Conservation (phyloP, 2,888 invertebrate genomes). For the Acronicta aceris region DNA sequence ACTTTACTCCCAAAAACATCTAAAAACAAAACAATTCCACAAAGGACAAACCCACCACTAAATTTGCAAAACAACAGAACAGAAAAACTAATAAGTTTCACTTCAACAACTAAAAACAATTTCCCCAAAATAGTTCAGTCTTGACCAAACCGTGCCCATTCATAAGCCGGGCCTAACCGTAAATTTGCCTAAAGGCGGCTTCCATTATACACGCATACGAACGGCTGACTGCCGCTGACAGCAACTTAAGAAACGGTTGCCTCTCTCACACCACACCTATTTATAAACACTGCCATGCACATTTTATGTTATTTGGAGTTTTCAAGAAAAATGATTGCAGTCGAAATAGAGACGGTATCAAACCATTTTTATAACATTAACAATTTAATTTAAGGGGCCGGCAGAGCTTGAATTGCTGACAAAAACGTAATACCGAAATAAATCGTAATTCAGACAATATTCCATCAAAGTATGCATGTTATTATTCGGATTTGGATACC, state of each 20-base stretch:
- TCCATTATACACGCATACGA: constrained; percentile 51
- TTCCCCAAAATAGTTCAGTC: constrained; percentile 22
- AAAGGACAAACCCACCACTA: neutral
- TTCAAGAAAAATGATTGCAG: constrained; percentile 11
- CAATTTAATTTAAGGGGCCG: too few species aligned
- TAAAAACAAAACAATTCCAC: neutral
- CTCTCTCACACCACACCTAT: constrained; percentile 30
- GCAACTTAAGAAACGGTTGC: constrained; percentile 44
- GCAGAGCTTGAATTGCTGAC: too few species aligned
- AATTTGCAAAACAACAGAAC: neutral
- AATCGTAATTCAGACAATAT: too few species aligned
- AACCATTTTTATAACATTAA: too few species aligned
- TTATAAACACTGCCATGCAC: constrained; percentile 36
- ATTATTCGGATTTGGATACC: too few species aligned
- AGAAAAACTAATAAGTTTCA: constrained; percentile 6
- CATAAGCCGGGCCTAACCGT: constrained; percentile 40
- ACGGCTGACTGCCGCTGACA: constrained; percentile 46
- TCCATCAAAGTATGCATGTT: too few species aligned
- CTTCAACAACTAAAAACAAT: constrained; percentile 10
- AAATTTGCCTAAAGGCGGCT: constrained; percentile 53
- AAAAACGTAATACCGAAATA: too few species aligned
- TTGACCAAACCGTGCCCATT: constrained; percentile 34
- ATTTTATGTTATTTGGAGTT: constrained; percentile 22
- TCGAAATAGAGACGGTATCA: neutral
- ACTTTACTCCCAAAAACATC: neutral